Evolutionary conservation across 1,140 invertebrate genomes (phyloP).

Genomic region (Carcinoscorpius rotundicauda): DNA sequence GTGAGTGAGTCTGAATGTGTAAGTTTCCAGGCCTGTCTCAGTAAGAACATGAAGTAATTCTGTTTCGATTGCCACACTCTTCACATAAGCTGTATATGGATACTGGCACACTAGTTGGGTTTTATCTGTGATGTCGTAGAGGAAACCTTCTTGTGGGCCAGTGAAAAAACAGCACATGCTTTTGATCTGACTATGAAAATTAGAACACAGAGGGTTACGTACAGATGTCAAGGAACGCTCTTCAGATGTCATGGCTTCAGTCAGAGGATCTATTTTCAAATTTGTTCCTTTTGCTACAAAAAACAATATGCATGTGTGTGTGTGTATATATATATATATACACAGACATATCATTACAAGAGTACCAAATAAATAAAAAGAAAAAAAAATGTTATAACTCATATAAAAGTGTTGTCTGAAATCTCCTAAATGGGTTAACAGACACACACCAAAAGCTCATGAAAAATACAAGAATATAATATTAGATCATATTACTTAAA

Average conservation of each 20-base stretch:
- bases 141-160: conserved; percentile 44
- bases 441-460: too few species aligned
- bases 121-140: conserved; percentile 40
- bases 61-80: conserved; percentile 49
- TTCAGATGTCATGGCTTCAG: conserved; percentile 9
- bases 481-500: too few species aligned
- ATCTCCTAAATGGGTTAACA: too few species aligned
- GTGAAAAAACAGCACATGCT: conserved; percentile 30
- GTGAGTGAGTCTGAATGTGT: conserved; percentile 52
- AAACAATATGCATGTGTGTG: too few species aligned
- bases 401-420: too few species aligned
- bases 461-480: too few species aligned
- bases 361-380: too few species aligned
- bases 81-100: conserved; percentile 55
- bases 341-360: too few species aligned
- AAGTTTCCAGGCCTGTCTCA: conserved; percentile 60
- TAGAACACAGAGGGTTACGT: neutral
- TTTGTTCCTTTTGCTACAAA: too few species aligned
- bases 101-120: conserved; percentile 35
- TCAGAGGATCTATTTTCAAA: conserved; percentile 14
- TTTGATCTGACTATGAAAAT: conserved; percentile 1
- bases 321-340: too few species aligned
- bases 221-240: conserved; percentile 4
- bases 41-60: conserved; percentile 60
- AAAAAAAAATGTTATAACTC: too few species aligned